Conservation (phyloP, 92 coral and sea anemone species). For the Porites lobata region DNA sequence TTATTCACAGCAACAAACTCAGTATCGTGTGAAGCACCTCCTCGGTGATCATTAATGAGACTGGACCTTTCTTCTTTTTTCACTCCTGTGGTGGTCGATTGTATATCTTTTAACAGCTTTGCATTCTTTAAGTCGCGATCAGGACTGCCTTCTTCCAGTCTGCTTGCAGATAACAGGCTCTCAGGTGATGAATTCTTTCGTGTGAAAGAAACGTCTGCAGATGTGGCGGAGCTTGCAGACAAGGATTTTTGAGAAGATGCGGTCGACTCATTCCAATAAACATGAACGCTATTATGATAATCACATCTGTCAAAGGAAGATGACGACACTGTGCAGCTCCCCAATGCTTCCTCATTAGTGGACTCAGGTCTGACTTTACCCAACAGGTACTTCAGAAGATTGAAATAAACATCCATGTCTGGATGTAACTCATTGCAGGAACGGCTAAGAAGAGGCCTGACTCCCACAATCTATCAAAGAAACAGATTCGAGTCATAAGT, state of each 20-base stretch:
- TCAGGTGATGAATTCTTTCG: background rate
- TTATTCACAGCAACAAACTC: too few relatives aligned
- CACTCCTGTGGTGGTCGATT: background rate
- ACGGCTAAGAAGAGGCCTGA: too few relatives aligned
- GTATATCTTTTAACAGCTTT: background rate
- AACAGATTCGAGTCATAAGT: too few relatives aligned
- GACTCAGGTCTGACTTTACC: background rate
- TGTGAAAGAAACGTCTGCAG: background rate
- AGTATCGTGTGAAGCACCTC: too few relatives aligned
- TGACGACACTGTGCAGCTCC: background rate
- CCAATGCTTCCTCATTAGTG: background rate
- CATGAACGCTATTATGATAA: background rate
- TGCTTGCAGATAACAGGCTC: background rate
- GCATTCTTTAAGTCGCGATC: background rate
- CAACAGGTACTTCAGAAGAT: constrained; percentile 9
- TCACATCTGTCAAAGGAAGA: background rate
- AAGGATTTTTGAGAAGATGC: background rate
- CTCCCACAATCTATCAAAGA: too few relatives aligned
- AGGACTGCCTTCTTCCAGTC: background rate
- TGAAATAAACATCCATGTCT: background rate
- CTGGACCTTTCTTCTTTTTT: too few relatives aligned
- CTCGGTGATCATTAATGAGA: too few relatives aligned
- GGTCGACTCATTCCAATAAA: background rate
- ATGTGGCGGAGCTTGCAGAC: background rate
- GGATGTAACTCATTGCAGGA: too few relatives aligned